Evolutionary conservation across 2,797 vertebrate species (phyloP), one percentile per base, ranked within the genome.

Genomic region (Sibirionetta formosa): DNA sequence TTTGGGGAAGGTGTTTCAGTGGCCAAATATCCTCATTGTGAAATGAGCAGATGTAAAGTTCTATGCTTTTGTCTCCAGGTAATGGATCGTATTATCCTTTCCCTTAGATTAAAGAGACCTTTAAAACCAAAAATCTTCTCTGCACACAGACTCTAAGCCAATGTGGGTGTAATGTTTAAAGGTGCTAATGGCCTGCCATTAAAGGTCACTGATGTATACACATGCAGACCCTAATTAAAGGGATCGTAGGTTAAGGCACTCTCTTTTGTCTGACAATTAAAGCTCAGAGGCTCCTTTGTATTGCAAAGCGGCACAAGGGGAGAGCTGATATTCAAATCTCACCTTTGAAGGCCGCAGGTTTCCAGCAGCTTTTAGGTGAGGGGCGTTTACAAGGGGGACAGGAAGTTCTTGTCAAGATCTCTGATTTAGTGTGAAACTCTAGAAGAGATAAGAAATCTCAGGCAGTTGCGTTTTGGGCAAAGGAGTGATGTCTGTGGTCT

Each of bases 181-280:
- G 94, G 93, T 94, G 90, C 88, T 96, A 96, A 96, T 95, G 90
- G 85, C 57, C 90, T 94, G 91, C 88, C 71, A 90, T 96, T 96
- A 95, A 95, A 96, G 92, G 93, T 96, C 94, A 95, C 85, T 90
- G 88, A 80, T 94, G 94, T 94, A 84, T 94, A 95, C 86, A 86
- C 86, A 80, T 23, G 81, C 83, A 84, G 81, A 85, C 90, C 90
- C 88, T 90, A 93, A 95, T 95, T 96, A 97, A 95, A 93, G 83
- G 63, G 68, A 46, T 71, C 71, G 26, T 90, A 88, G 65, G 83
- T 82, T 95, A 90, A 95, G 91, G 40, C 68, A 71, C 53, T 69
- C 86, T 95, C 93, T 88, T 96, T 95, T 96, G 95, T 96, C 83
- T 84, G 88, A 77, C 95, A 96, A 79, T 95, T 96, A 94, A 82